Evolutionary conservation across 2,113 vertebrate species (phyloP).

Genomic region (Ciconia boyciana): DNA sequence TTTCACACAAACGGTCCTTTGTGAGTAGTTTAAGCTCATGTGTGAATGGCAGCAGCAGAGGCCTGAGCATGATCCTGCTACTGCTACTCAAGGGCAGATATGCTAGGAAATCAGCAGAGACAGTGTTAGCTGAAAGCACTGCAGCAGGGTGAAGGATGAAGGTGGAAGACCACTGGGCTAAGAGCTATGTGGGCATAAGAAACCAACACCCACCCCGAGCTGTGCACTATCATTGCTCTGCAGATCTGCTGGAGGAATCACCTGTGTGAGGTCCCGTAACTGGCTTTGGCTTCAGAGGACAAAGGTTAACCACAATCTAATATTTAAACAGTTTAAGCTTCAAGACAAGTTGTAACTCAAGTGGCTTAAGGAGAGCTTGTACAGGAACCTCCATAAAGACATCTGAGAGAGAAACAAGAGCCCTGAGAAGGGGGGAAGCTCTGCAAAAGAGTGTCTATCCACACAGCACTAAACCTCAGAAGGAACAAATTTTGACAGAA

Average conservation of each 20-base stretch:
- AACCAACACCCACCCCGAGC: background rate
- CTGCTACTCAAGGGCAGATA: background rate
- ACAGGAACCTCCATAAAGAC: background rate
- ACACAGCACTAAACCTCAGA: background rate
- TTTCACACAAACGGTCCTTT: background rate
- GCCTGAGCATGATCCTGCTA: background rate
- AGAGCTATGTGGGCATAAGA: background rate
- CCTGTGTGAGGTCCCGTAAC: fast-evolving
- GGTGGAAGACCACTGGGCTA: background rate
- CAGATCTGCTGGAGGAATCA: background rate
- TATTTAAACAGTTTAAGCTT: background rate
- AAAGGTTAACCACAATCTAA: background rate
- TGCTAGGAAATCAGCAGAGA: background rate
- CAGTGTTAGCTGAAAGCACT: background rate
- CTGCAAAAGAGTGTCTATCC: background rate
- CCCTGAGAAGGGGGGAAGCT: background rate
- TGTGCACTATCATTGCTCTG: background rate
- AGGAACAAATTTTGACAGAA: background rate
- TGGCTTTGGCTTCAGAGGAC: background rate
- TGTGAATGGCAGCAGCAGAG: background rate
- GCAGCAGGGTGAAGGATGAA: background rate
- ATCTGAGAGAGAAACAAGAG: background rate
- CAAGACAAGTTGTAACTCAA: background rate
- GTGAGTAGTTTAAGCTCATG: background rate
- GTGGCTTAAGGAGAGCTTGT: background rate